These are phyloP conservation scores for Troides helena DNA, from an alignment of 2,888 invertebrate genomes.

Conservation along the genomic window DNA sequence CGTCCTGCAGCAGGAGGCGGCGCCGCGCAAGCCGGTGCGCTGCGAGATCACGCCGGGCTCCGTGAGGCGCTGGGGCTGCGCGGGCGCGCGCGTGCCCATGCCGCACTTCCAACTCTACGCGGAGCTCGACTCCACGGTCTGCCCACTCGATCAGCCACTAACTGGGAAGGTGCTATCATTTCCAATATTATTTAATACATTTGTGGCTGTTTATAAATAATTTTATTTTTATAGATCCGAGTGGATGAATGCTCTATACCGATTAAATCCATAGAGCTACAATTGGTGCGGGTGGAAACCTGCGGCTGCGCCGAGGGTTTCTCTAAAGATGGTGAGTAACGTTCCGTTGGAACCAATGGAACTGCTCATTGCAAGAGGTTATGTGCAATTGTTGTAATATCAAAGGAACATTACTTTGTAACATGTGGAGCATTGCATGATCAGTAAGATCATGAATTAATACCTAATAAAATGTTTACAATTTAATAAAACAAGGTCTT, in stretches of 20 bases:
- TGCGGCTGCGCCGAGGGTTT: slow-evolving; percentile 96
- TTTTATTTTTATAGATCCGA: slow-evolving; percentile 74
- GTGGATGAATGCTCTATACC: slow-evolving; percentile 90
- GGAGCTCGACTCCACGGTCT: slow-evolving; percentile 89
- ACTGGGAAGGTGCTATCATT: slow-evolving; percentile 86
- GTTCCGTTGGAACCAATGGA: too few relatives aligned
- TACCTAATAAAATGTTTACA: too few relatives aligned
- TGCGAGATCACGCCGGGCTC: slow-evolving; percentile 93
- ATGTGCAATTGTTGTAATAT: too few relatives aligned
- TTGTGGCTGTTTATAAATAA: too few relatives aligned
- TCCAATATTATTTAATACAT: too few relatives aligned
- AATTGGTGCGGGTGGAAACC: slow-evolving; percentile 96
- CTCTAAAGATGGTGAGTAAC: slow-evolving; percentile 88
- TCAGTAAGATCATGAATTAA: too few relatives aligned
- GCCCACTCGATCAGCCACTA: slow-evolving; percentile 91
- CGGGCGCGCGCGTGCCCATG: slow-evolving; percentile 63
- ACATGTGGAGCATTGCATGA: too few relatives aligned
- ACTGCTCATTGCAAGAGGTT: too few relatives aligned
- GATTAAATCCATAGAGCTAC: slow-evolving; percentile 95
- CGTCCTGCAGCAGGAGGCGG: slow-evolving; percentile 49
- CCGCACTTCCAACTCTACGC: slow-evolving; percentile 93
- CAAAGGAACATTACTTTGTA: too few relatives aligned
- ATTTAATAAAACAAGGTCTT: too few relatives aligned
- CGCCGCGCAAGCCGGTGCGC: slow-evolving; percentile 82
- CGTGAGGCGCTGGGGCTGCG: slow-evolving; percentile 81